These are phyloP conservation scores for Mohoua ochrocephala DNA, from an alignment of 2,113 vertebrate genomes.

Conservation along the genomic window DNA sequence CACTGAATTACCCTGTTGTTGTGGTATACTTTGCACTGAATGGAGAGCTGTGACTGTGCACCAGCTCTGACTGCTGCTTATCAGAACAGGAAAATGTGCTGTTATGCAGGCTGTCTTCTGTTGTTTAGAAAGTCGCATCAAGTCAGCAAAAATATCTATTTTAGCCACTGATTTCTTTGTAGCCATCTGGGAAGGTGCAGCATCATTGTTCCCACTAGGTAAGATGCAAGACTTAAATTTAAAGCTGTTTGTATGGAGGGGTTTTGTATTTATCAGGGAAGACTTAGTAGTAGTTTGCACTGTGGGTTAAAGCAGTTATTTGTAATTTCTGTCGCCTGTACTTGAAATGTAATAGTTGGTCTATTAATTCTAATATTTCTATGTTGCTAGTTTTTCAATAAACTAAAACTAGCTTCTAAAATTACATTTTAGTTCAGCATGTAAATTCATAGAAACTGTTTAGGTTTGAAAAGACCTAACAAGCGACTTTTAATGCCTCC, in stretches of 20 bases:
- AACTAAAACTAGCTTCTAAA: not conserved
- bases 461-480: not conserved
- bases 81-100: not conserved
- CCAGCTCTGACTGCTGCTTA: not conserved
- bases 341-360: not conserved
- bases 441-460: not conserved
- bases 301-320: not conserved
- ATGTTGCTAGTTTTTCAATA: not conserved
- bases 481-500: not conserved
- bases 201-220: conserved; percentile 1
- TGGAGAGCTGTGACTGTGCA: not conserved
- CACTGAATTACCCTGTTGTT: not conserved
- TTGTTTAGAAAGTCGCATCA: not conserved
- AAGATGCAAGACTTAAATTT: not conserved
- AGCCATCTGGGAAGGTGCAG: not conserved
- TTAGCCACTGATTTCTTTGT: not conserved
- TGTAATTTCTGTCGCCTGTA: not conserved
- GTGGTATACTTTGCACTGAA: not conserved
- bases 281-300: not conserved
- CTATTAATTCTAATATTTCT: not conserved
- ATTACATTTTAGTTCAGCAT: not conserved
- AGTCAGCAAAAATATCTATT: not conserved
- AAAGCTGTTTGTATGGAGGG: not conserved
- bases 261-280: not conserved
- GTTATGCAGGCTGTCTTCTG: conserved; percentile 11